Conservation (phyloP, 2,888 invertebrate genomes). For the Myopa testacea region DNA sequence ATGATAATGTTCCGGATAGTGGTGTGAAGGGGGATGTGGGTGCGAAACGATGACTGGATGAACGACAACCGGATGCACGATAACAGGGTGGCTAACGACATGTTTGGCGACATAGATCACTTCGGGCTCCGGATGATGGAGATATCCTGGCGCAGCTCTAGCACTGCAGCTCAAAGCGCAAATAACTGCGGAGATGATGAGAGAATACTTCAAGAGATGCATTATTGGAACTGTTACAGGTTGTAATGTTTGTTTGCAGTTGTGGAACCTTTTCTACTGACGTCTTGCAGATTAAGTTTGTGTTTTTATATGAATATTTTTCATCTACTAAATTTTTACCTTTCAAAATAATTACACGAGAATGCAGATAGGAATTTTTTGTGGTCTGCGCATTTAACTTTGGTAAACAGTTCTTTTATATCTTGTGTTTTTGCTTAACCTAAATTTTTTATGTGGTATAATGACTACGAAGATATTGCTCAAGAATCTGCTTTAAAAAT, state of each 20-base stretch:
- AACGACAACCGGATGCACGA: slow-evolving; percentile 12
- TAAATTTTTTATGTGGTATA: too few relatives aligned
- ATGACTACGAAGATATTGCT: too few relatives aligned
- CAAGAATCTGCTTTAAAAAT: too few relatives aligned
- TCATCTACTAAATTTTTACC: too few relatives aligned
- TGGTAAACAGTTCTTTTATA: too few relatives aligned
- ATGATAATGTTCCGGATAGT: slow-evolving; percentile 9
- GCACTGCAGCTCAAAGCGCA: background rate
- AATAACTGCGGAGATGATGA: background rate
- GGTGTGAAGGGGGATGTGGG: background rate
- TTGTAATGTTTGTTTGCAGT: background rate
- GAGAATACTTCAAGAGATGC: background rate
- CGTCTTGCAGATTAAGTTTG: background rate
- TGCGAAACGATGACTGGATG: slow-evolving; percentile 19
- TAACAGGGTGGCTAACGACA: slow-evolving; percentile 14
- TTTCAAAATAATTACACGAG: too few relatives aligned
- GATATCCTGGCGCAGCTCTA: slow-evolving; percentile 7
- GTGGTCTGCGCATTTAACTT: too few relatives aligned
- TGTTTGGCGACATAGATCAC: slow-evolving; percentile 13
- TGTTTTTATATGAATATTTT: slow-evolving; percentile 5
- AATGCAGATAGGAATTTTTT: too few relatives aligned
- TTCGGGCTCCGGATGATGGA: slow-evolving; percentile 13
- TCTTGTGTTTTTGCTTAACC: too few relatives aligned
- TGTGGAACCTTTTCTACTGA: background rate
- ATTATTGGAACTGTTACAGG: background rate